Percentiles rank a stretch among this genome's conserved stretches.
Evolutionary conservation across 2,888 invertebrate genomes (phyloP).

Genomic region (Mellilla xanthometata): DNA sequence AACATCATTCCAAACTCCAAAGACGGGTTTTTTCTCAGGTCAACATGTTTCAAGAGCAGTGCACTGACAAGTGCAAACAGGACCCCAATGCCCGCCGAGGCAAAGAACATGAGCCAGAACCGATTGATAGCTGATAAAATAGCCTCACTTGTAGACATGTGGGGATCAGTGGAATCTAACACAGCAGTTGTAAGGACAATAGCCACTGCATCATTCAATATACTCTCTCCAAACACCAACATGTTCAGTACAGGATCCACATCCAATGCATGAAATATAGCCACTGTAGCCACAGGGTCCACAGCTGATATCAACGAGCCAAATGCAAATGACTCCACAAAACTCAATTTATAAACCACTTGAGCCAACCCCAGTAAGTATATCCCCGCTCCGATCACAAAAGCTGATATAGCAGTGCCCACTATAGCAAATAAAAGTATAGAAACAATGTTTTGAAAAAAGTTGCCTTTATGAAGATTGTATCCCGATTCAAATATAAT

Average conservation of each 20-base stretch:
- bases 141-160: slow-evolving; percentile 89
- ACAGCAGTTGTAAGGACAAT: slow-evolving; percentile 98
- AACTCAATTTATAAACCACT: slow-evolving; percentile 94
- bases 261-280: slow-evolving; percentile 98
- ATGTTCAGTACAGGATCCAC: slow-evolving; percentile 99
- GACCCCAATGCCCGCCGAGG: slow-evolving; percentile 98
- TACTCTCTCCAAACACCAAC: slow-evolving; percentile 98
- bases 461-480: slow-evolving; percentile 98
- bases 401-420: slow-evolving; percentile 98
- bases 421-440: slow-evolving; percentile 98
- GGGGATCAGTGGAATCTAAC: slow-evolving; percentile 84
- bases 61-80: slow-evolving; percentile 97
- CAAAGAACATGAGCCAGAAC: slow-evolving; percentile 99
- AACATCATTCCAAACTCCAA: slow-evolving; percentile 99
- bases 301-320: slow-evolving; percentile 99
- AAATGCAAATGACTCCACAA: slow-evolving; percentile 99
- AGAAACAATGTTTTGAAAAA: slow-evolving; percentile 99
- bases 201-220: slow-evolving; percentile 98
- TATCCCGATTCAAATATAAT: slow-evolving; percentile 99
- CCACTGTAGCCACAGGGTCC: slow-evolving; percentile 99
- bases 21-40: slow-evolving; percentile 98
- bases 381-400: slow-evolving; percentile 97
- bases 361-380: slow-evolving; percentile 96
- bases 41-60: slow-evolving; percentile 95
- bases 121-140: slow-evolving; percentile 93